Evolutionary conservation across 2,113 vertebrate genomes (phyloP).

Genomic region (Chionis minor): DNA sequence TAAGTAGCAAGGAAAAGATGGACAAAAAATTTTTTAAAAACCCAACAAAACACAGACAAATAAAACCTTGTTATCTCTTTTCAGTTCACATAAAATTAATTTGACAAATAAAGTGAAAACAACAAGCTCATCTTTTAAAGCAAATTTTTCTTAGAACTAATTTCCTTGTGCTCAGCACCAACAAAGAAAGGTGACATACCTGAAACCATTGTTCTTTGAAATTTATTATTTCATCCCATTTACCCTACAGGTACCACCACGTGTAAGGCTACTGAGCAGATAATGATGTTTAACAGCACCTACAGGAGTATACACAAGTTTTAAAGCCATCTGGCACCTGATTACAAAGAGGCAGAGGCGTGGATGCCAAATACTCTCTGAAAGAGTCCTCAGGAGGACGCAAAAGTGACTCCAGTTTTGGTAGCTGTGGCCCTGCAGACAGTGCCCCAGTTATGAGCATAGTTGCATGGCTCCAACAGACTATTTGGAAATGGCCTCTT

Average conservation of each 20-base stretch:
- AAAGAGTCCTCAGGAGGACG: not conserved
- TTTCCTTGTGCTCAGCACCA: not conserved
- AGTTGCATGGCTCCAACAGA: not conserved
- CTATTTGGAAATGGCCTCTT: not conserved
- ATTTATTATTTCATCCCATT: not conserved
- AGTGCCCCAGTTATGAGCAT: too few species aligned
- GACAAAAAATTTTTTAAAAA: rapidly evolving
- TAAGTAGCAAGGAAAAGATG: not conserved
- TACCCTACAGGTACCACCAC: not conserved
- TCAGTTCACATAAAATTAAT: not conserved
- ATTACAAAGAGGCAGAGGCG: not conserved
- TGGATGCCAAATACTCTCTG: not conserved
- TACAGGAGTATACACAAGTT: not conserved
- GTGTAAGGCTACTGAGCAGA: not conserved
- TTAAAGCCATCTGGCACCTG: not conserved
- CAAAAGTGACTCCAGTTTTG: not conserved
- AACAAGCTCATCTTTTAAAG: not conserved
- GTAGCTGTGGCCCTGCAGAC: not conserved
- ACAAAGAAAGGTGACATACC: not conserved
- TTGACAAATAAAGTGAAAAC: not conserved
- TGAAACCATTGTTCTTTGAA: not conserved
- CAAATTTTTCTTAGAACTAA: not conserved
- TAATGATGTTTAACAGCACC: not conserved
- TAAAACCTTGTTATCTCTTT: not conserved
- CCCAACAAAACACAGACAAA: not conserved